These are phyloP conservation scores for Crocodylus rhombifer DNA, from an alignment of 2,797 vertebrate genomes.

Conservation along the genomic window DNA sequence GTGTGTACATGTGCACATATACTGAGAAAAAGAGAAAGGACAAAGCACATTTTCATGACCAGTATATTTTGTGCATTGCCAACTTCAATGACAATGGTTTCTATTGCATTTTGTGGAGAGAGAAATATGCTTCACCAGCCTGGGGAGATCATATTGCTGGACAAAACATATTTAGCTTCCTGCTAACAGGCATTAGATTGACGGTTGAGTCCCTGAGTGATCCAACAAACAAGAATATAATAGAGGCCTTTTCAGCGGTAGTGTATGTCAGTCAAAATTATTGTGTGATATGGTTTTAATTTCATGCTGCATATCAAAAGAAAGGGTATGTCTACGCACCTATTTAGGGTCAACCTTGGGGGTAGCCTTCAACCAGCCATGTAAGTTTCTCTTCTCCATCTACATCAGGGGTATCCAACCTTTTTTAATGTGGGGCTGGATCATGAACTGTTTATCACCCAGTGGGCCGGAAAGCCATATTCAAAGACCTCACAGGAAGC, in stretches of 20 bases:
- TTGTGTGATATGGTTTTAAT: slow-evolving; percentile 28
- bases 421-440: no score
- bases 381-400: no score
- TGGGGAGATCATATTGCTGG: neutral
- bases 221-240: slow-evolving; percentile 37
- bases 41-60: neutral
- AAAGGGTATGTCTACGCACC: no score
- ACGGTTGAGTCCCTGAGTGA: neutral
- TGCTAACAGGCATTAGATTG: slow-evolving; percentile 47
- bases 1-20: neutral
- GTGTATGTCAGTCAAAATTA: slow-evolving; percentile 44
- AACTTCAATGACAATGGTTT: neutral
- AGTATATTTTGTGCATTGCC: neutral
- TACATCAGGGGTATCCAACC: no score
- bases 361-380: no score
- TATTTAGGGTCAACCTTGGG: no score
- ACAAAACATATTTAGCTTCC: neutral
- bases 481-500: no score
- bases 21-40: neutral
- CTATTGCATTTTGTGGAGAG: neutral
- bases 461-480: no score
- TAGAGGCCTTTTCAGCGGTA: slow-evolving; percentile 59
- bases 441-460: no score
- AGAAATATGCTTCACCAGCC: neutral
- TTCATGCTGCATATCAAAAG: slow-evolving; percentile 56